Evolutionary conservation across 2,113 vertebrate genomes (phyloP).

Genomic region (Hystrix cristata): DNA sequence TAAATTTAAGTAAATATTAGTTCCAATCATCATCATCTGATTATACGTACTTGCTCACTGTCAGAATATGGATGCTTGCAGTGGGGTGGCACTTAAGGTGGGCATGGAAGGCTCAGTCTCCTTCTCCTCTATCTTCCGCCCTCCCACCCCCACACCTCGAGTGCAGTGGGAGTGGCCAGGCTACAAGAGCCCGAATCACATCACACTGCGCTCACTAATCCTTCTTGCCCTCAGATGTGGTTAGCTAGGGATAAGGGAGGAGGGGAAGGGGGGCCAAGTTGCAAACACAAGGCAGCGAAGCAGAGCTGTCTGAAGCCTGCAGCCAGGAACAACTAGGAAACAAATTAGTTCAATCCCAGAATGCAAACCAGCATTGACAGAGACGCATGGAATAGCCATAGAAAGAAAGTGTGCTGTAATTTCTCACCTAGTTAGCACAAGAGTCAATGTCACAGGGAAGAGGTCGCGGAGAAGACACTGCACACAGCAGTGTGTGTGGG

Average conservation of each 20-base stretch:
- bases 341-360: constrained; percentile 92
- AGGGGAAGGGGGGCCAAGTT: constrained; percentile 83
- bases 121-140: not conserved
- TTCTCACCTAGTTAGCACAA: constrained; percentile 85
- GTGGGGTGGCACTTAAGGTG: not conserved
- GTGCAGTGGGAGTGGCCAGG: constrained; percentile 52
- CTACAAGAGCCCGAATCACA: constrained; percentile 84
- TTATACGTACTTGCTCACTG: not conserved
- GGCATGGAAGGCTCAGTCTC: not conserved
- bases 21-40: not conserved
- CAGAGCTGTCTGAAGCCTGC: constrained; percentile 91
- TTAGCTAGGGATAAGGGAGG: constrained; percentile 83
- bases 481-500: rapidly evolving
- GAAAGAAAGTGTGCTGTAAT: constrained; percentile 83
- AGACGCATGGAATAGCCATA: constrained; percentile 87
- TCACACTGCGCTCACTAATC: constrained; percentile 94
- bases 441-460: constrained; percentile 66
- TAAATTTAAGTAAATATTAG: not conserved
- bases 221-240: constrained; percentile 94
- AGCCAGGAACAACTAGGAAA: constrained; percentile 96
- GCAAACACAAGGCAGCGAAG: constrained; percentile 92
- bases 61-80: not conserved
- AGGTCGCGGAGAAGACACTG: rapidly evolving
- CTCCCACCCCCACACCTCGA: not conserved
- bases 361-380: constrained; percentile 89